Evolutionary conservation across 2,888 invertebrate genomes (phyloP).

Genomic region (Rhabditoides inermis): DNA sequence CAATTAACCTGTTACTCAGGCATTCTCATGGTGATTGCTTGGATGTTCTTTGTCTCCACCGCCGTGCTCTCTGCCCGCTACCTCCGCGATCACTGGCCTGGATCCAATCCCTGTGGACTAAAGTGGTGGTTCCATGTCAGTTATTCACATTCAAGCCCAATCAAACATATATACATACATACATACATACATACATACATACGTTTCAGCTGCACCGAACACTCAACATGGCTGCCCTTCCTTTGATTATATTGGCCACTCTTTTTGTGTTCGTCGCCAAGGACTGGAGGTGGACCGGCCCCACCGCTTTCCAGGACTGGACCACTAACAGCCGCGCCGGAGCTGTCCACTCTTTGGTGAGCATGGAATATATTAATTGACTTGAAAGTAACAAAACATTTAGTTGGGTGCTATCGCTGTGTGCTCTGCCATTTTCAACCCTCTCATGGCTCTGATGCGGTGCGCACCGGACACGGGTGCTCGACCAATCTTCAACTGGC

Average conservation of each 20-base stretch:
- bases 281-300: constrained; percentile 13
- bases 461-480: constrained; percentile 15
- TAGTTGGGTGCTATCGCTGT: constrained; percentile 11
- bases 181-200: too few species aligned
- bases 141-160: too few species aligned
- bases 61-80: constrained; percentile 11
- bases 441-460: constrained; percentile 9
- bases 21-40: constrained; percentile 12
- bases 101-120: constrained; percentile 7
- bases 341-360: constrained; percentile 11
- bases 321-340: constrained; percentile 9
- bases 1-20: constrained; percentile 2
- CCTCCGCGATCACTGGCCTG: constrained; percentile 12
- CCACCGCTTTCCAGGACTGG: neutral
- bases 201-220: constrained; percentile 12
- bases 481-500: constrained; percentile 13
- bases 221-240: constrained; percentile 8
- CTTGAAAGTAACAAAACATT: neutral
- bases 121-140: constrained; percentile 19
- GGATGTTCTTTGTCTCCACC: constrained; percentile 8
- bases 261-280: constrained; percentile 11
- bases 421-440: constrained; percentile 4
- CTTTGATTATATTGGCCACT: constrained; percentile 5
- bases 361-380: too few species aligned
- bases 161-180: too few species aligned